These are phyloP conservation scores for Druceiella hillmani DNA, from an alignment of 2,888 invertebrate species.

Conservation along the genomic window DNA sequence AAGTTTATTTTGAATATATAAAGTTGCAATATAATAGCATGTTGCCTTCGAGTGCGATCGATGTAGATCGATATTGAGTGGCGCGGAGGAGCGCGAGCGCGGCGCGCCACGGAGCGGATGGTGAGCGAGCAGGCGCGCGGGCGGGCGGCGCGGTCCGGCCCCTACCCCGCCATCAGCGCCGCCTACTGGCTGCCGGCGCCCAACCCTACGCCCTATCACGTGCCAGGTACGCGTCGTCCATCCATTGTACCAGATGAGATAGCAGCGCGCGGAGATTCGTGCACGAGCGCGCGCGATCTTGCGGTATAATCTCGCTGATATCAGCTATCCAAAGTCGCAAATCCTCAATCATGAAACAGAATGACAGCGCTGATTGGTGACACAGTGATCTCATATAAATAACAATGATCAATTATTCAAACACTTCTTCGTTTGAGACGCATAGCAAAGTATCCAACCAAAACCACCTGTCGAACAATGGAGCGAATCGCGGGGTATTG, in stretches of 20 bases:
- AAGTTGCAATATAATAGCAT: not conserved
- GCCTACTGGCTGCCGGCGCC: slow-evolving; percentile 81
- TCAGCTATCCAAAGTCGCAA: no score
- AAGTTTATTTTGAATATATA: not conserved
- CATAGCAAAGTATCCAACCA: no score
- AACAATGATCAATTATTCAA: no score
- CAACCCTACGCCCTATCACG: slow-evolving; percentile 73
- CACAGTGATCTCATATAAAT: no score
- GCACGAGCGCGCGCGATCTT: no score
- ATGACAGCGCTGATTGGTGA: no score
- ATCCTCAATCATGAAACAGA: no score
- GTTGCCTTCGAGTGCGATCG: slow-evolving; percentile 2
- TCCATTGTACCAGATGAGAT: slow-evolving; percentile 12
- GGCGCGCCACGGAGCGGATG: slow-evolving; percentile 50
- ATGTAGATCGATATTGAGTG: slow-evolving; percentile 4
- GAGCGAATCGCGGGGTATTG: no score
- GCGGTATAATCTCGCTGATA: no score
- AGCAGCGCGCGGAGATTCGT: no score
- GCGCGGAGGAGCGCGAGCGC: slow-evolving; percentile 27
- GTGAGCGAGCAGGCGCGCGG: slow-evolving; percentile 41
- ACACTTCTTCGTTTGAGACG: no score
- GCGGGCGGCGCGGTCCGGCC: slow-evolving; percentile 36
- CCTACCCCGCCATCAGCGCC: slow-evolving; percentile 76
- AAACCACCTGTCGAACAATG: no score
- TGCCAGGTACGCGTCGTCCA: slow-evolving; percentile 63